phyloP scores from a whole-genome alignment of 2,113 vertebrate genomes.

The Felis chaus region DNA sequence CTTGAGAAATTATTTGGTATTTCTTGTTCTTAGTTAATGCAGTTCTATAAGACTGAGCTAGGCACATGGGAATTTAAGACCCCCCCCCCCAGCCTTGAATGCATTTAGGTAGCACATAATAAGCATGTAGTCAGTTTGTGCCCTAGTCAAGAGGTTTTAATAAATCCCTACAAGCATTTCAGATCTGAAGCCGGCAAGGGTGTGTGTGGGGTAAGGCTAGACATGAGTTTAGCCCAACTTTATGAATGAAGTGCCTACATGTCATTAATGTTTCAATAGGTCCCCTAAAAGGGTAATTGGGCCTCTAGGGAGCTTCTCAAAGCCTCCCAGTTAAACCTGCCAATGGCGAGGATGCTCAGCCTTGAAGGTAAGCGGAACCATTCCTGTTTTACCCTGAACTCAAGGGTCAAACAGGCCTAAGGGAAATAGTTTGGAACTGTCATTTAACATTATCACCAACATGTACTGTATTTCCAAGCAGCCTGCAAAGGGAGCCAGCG shows the following conservation, averaged over 20 bases:
- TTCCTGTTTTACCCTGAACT: slow-evolving; percentile 70
- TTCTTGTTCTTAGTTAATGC: slow-evolving; percentile 48
- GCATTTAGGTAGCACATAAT: slow-evolving; percentile 66
- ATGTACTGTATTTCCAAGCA: slow-evolving; percentile 74
- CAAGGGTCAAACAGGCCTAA: slow-evolving; percentile 56
- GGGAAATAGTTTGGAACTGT: slow-evolving; percentile 76
- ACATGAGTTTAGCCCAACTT: slow-evolving; percentile 21
- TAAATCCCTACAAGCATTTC: slow-evolving; percentile 68
- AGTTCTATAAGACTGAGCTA: neutral
- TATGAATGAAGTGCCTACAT: slow-evolving; percentile 73
- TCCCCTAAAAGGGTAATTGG: slow-evolving; percentile 29
- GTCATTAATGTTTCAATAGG: slow-evolving; percentile 47
- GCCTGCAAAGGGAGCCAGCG: slow-evolving; percentile 18
- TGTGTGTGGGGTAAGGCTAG: slow-evolving; percentile 34
- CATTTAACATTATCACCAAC: slow-evolving; percentile 80
- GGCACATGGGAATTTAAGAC: neutral
- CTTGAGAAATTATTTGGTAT: slow-evolving; percentile 29
- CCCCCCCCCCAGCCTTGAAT: slow-evolving; percentile 27
- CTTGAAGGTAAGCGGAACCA: slow-evolving; percentile 73
- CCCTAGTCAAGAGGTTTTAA: slow-evolving; percentile 69
- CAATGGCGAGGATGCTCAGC: slow-evolving; percentile 47
- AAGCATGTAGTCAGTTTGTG: slow-evolving; percentile 65
- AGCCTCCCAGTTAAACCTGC: slow-evolving; percentile 53
- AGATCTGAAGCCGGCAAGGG: slow-evolving; percentile 60
- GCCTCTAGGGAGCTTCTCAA: neutral